These are phyloP conservation scores for Coregonus suidteri DNA, from an alignment of 2,797 vertebrate species.

Conservation along the genomic window DNA sequence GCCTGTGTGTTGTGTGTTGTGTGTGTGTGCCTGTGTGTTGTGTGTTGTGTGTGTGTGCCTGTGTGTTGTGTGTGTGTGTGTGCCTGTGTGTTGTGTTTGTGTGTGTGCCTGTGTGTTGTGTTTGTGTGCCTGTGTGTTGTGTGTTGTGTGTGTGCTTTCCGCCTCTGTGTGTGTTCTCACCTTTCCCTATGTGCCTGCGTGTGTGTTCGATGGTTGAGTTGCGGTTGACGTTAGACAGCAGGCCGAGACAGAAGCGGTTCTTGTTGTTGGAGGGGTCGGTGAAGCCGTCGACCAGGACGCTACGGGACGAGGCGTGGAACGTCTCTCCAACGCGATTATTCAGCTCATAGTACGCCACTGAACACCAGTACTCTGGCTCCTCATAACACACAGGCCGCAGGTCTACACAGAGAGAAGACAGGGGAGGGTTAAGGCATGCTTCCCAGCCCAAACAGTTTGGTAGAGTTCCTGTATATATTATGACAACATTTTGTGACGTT, in stretches of 20 bases:
- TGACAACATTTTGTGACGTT: no score
- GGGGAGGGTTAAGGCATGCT: neutral
- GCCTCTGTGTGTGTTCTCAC: neutral
- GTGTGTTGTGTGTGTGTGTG: no score
- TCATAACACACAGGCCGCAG: slow-evolving; percentile 94
- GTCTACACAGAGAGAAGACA: slow-evolving; percentile 66
- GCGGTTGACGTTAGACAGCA: slow-evolving; percentile 96
- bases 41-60: no score
- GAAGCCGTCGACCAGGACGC: slow-evolving; percentile 94
- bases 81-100: no score
- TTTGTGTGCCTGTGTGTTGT: no score
- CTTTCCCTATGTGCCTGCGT: slow-evolving; percentile 84
- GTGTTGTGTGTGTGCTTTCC: no score
- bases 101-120: no score
- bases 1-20: no score
- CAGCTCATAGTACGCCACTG: slow-evolving; percentile 96
- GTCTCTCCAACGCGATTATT: slow-evolving; percentile 96
- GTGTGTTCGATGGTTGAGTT: slow-evolving; percentile 98
- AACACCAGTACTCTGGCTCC: slow-evolving; percentile 96
- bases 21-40: no score
- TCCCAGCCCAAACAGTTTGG: neutral
- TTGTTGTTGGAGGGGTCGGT: slow-evolving; percentile 97
- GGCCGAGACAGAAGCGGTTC: slow-evolving; percentile 95
- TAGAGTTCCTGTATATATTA: no score
- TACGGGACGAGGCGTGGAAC: slow-evolving; percentile 92